Percentiles rank a stretch among this genome's conserved stretches.
Conservation (phyloP, 2,113 vertebrate species). For the Syrrhaptes paradoxus region DNA sequence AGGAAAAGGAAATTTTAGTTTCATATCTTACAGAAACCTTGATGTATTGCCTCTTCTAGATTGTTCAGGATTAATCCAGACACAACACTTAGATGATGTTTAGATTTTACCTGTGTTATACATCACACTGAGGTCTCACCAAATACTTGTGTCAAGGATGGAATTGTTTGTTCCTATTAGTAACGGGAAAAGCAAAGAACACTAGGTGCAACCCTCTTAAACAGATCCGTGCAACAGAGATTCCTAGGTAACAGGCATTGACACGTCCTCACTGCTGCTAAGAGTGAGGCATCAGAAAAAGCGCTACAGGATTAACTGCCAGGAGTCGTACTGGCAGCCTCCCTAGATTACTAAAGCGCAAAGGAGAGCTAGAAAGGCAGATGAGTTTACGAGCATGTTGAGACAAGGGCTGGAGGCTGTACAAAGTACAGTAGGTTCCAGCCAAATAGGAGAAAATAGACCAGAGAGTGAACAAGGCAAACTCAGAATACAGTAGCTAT, state of each 20-base stretch:
- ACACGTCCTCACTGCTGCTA: not conserved
- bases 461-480: not conserved
- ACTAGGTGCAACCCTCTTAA: not conserved
- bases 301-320: not conserved
- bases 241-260: constrained; percentile 17
- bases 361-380: not conserved
- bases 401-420: constrained; percentile 9
- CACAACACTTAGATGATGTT: not conserved
- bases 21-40: not conserved
- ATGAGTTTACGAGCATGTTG: not conserved
- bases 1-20: not conserved
- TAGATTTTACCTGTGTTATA: not conserved
- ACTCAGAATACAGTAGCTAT: not conserved
- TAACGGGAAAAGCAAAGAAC: not conserved
- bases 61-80: not conserved
- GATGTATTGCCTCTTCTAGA: not conserved
- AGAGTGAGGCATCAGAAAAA: not conserved
- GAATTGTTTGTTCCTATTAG: not conserved
- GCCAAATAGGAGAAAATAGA: not conserved
- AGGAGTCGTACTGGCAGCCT: constrained; percentile 5
- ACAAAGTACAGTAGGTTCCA: not conserved
- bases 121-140: not conserved
- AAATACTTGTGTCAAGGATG: not conserved
- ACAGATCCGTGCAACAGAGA: not conserved
- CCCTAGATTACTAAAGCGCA: not conserved